Conservation (phyloP, 2,113 vertebrate species). For the Empidonax traillii region DNA sequence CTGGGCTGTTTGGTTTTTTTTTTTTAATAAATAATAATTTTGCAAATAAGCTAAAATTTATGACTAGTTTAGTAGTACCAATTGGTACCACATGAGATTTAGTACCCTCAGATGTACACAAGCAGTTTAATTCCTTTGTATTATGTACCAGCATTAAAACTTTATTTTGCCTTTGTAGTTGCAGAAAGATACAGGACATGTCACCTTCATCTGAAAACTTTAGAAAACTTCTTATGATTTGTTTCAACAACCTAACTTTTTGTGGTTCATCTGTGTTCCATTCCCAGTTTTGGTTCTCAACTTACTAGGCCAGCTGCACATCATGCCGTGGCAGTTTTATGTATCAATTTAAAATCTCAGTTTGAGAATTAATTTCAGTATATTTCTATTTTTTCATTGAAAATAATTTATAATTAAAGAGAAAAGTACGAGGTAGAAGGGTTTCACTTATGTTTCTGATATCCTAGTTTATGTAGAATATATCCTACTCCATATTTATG, state of each 20-base stretch:
- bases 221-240: background rate
- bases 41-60: background rate
- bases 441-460: background rate
- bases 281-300: background rate
- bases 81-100: background rate
- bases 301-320: background rate
- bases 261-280: background rate
- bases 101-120: background rate
- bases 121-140: background rate
- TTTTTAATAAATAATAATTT: background rate
- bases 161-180: background rate
- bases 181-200: background rate
- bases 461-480: background rate
- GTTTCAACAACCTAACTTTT: background rate
- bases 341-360: background rate
- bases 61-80: background rate
- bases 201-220: background rate
- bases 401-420: background rate
- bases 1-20: background rate
- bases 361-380: background rate
- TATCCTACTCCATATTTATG: background rate
- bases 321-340: background rate
- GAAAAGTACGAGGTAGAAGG: background rate
- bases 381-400: background rate
- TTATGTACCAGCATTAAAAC: background rate